Evolutionary conservation across 2,797 vertebrate species (phyloP), one percentile per base, ranked within the genome.

Genomic region (Argya squamiceps): DNA sequence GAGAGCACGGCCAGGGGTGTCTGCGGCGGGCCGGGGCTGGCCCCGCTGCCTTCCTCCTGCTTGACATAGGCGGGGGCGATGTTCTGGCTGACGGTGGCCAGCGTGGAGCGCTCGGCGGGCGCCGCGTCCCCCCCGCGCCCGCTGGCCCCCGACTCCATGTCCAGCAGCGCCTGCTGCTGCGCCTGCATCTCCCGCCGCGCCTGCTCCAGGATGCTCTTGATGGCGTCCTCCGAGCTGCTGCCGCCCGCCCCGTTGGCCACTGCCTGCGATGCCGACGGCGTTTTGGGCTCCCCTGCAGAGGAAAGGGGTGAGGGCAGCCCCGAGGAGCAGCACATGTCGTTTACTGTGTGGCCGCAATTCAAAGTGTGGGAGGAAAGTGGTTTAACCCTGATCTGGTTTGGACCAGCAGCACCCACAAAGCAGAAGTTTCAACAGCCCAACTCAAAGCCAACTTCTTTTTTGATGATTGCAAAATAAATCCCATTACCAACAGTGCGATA

Each of bases 121-220:
- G 97, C 94, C 0, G 96, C 34, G 7, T 97, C 89, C 49, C 88
- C 34, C 0, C 97, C 93, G 36, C 97, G 98, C 32, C 98, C 93
- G 69, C 97, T 32, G 76, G 98, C 95, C 13, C 98, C 98, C 0
- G 96, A 97, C 97, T 99, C 99, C 97, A 99, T 98, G 97, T 99
- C 99, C 94, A 99, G 98, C 97, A 99, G 97, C 15, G 98, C 98
- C 29, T 99, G 99, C 97, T 99, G 99, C 97, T 98, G 98, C 0
- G 99, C 99, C 97, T 99, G 99, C 99, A 99, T 99, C 98, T 99
- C 98, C 9, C 98, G 94, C 84, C 98, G 98, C 0, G 99, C 99
- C 95, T 99, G 99, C 86, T 99, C 99, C 87, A 99, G 97, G 95
- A 99, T 99, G 97, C 84, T 99, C 97, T 99, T 99, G 95, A 99